These are phyloP conservation scores for Adoxophyes honmai DNA, from an alignment of 1,140 invertebrate species.

Conservation along the genomic window DNA sequence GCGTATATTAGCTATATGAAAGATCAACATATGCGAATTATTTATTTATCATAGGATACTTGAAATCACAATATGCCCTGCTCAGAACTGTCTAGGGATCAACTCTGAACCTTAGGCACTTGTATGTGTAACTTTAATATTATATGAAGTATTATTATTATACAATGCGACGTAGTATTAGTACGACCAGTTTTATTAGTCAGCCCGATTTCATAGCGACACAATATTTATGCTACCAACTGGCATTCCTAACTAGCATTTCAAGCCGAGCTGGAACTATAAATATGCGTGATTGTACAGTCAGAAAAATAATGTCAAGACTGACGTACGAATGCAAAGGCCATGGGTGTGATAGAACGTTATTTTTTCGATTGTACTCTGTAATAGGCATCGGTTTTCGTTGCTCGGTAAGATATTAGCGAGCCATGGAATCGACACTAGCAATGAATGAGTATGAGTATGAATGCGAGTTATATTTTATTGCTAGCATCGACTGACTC, in stretches of 20 bases:
- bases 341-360: neutral
- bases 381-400: neutral
- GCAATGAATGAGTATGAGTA: too few relatives aligned
- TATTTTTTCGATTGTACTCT: slow-evolving; percentile 12
- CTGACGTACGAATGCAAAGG: neutral
- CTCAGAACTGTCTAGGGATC: too few relatives aligned
- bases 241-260: slow-evolving; percentile 40
- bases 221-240: slow-evolving; percentile 24
- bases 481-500: too few relatives aligned
- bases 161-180: neutral
- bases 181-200: slow-evolving; percentile 10
- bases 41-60: neutral
- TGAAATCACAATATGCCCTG: too few relatives aligned
- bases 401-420: too few relatives aligned
- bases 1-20: neutral
- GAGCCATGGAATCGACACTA: too few relatives aligned
- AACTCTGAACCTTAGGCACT: too few relatives aligned
- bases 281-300: neutral
- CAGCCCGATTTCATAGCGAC: slow-evolving; percentile 20
- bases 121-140: too few relatives aligned
- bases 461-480: too few relatives aligned
- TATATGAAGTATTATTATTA: too few relatives aligned
- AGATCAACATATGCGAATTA: neutral
- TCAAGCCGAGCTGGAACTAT: slow-evolving; percentile 23
- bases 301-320: slow-evolving; percentile 9